Evolutionary conservation across 2,797 vertebrate genomes (phyloP).

Genomic region (Gallinago stenura): DNA sequence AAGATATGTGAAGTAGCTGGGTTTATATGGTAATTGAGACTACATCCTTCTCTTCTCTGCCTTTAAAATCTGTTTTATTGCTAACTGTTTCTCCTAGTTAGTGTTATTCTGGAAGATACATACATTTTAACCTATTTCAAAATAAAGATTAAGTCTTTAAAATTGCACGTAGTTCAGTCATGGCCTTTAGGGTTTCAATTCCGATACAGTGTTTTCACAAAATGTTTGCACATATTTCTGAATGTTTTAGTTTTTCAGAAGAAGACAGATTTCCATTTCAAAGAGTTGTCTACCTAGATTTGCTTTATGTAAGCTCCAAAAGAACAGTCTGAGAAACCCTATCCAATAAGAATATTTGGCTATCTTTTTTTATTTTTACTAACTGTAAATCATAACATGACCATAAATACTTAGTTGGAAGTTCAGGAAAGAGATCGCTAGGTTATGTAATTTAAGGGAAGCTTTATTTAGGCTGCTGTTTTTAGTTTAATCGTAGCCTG

Average conservation of each 20-base stretch:
- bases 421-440: constrained; percentile 44
- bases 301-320: background rate
- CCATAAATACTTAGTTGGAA: constrained; percentile 20
- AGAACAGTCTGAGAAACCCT: background rate
- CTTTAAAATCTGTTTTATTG: background rate
- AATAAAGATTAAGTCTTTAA: background rate
- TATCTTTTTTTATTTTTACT: background rate
- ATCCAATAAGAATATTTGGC: background rate
- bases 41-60: background rate
- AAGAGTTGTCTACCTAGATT: background rate
- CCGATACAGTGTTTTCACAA: background rate
- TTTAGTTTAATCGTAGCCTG: constrained; percentile 76
- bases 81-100: background rate
- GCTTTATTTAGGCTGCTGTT: constrained; percentile 60
- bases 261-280: background rate
- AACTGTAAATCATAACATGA: background rate
- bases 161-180: background rate
- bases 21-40: background rate
- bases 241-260: background rate
- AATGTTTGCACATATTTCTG: background rate
- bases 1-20: background rate
- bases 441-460: constrained; percentile 52
- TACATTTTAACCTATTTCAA: background rate
- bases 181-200: background rate
- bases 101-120: background rate